phyloP scores from a whole-genome alignment of 2,888 invertebrate genomes.

The Drosophila emarginata region DNA sequence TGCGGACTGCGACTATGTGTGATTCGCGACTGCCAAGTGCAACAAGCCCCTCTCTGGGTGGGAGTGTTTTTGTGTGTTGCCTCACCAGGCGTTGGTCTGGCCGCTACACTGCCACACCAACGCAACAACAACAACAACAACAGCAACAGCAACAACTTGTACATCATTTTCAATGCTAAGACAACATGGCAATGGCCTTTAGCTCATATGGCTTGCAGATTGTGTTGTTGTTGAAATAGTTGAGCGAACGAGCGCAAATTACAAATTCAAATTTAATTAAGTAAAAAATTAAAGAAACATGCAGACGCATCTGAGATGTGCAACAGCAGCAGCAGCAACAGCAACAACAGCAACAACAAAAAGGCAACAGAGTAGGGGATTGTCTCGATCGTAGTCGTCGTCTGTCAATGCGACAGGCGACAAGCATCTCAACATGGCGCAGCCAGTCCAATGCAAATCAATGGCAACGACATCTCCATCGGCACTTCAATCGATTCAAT shows the following conservation, averaged over 20 bases:
- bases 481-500: slow-evolving; percentile 69
- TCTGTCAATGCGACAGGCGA: slow-evolving; percentile 75
- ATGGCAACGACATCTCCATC: slow-evolving; percentile 58
- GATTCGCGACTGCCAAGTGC: slow-evolving; percentile 37
- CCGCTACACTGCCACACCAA: slow-evolving; percentile 64
- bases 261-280: slow-evolving; percentile 77
- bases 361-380: slow-evolving; percentile 6
- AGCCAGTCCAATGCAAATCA: slow-evolving; percentile 60
- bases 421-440: slow-evolving; percentile 69
- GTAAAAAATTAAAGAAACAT: slow-evolving; percentile 75
- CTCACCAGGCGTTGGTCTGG: slow-evolving; percentile 48
- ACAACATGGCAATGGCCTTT: slow-evolving; percentile 71
- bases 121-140: slow-evolving; percentile 52
- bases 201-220: slow-evolving; percentile 74
- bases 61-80: slow-evolving; percentile 57
- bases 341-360: slow-evolving; percentile 15
- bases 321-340: slow-evolving; percentile 55
- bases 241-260: slow-evolving; percentile 69
- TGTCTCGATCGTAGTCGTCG: background rate
- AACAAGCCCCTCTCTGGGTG: slow-evolving; percentile 69
- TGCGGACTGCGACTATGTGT: slow-evolving; percentile 44
- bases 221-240: slow-evolving; percentile 57
- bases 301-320: slow-evolving; percentile 72
- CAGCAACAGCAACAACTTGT: slow-evolving; percentile 65
- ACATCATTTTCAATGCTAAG: slow-evolving; percentile 78